A percentile compares a stretch with the other conserved stretches of the same genome.
phyloP scores from a whole-genome alignment of 2,888 invertebrate genomes.

The Apomyelois bistriatella region DNA sequence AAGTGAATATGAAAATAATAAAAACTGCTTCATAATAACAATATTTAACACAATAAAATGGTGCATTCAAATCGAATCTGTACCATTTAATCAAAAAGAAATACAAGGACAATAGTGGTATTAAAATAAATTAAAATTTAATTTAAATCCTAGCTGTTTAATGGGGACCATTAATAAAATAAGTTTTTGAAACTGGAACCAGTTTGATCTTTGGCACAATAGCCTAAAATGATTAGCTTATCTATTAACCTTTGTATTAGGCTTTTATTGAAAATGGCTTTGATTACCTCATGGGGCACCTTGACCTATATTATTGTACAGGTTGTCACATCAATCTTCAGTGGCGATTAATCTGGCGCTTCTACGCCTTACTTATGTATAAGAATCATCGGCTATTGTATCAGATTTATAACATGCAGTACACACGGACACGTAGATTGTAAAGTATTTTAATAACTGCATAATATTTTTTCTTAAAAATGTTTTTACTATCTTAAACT shows the following conservation, averaged over 20 bases:
- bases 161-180: not conserved
- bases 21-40: not conserved
- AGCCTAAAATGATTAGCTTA: slow-evolving; percentile 15
- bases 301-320: slow-evolving; percentile 59
- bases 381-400: slow-evolving; percentile 65
- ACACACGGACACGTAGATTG: slow-evolving; percentile 32
- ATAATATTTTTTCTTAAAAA: too few relatives aligned
- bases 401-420: slow-evolving; percentile 39
- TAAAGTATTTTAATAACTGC: too few relatives aligned
- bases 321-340: slow-evolving; percentile 68
- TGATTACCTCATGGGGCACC: slow-evolving; percentile 35
- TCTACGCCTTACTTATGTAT: slow-evolving; percentile 59
- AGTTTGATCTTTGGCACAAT: slow-evolving; percentile 18
- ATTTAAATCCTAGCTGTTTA: not conserved
- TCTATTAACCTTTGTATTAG: slow-evolving; percentile 19
- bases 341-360: slow-evolving; percentile 56
- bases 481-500: too few relatives aligned
- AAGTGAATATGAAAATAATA: too few relatives aligned
- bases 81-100: too few relatives aligned
- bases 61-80: too few relatives aligned
- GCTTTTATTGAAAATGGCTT: slow-evolving; percentile 12
- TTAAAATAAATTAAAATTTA: too few relatives aligned
- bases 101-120: too few relatives aligned
- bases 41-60: not conserved
- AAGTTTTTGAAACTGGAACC: slow-evolving; percentile 13